Evolutionary conservation across 2,888 invertebrate genomes (phyloP), one percentile per base, ranked within the genome.

Genomic region (Aspidapion aeneum): DNA sequence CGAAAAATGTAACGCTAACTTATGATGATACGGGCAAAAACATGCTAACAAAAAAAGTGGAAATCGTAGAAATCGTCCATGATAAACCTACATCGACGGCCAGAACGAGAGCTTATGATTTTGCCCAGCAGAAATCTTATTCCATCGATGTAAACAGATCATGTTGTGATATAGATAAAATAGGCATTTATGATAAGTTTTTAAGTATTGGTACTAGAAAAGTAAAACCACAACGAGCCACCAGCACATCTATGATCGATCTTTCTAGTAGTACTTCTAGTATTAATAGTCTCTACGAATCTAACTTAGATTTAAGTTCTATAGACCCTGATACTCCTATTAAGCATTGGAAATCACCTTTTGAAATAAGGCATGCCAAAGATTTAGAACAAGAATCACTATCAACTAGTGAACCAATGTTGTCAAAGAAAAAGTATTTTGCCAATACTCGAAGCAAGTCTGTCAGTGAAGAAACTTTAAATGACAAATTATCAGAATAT

Each of bases 311-410:
- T 72, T 69, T 80, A 49, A 79, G 78, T 63, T 75, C 75, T 60
- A 71, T 78, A 52, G 78, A 78, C 69, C 70, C 71, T 3, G 74
- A 74, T 58, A 73, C 74, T 3, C 74, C 76, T 2, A 68, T 74
- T 17, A 75, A 75, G 58, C 74, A 75, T 57, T 89, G 89, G 89
- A 87, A 85, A 71, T 88, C 88, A 0, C 89, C 89, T 0, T 88
- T 88, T 70, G 88, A 89, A 70, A 86, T 86, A 59, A 79, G 88
- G 62, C 84, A 89, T 18, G 87, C 89, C 9, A 88, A 87, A 63
- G 88, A 87, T 51, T 79, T 91, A 63, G 89, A 87, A 76, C 91
- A 90, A 69, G 84, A 88, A 70, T 77, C 81, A 69, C 75, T 74
- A 62, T 74, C 79, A 12, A 72, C 71, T 16, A 79, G 79, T 66